Evolutionary conservation across 2,797 vertebrate species (phyloP), one percentile per base, ranked within the genome.

Genomic region (Harpagifer antarcticus): DNA sequence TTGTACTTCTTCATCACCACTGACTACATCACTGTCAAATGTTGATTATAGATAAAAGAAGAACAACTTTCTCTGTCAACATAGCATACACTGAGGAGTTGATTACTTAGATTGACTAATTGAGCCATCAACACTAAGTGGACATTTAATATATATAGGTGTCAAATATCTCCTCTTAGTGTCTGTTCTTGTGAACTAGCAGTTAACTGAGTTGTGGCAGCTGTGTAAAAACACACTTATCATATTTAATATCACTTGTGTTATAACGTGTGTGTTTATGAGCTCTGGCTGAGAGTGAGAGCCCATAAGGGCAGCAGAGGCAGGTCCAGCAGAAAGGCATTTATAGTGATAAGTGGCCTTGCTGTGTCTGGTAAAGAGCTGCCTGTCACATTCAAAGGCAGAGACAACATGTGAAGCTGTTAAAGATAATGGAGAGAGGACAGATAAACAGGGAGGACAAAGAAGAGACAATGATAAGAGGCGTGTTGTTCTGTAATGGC

Each of bases 321-420:
- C 60, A 54, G 13, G 37, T 76, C 42, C 65, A 57, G 59, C 64
- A 77, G 60, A 71, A 37, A 84, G 74, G 61, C 74, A 72, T 81
- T 70, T 52, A 48, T 47, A n/a, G 43, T 67, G 87, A 90, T 86
- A 86, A 71, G 31, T 55, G 56, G 58, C 79, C 63, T 68, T 27
- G 45, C 64, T 78, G 76, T 49, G 45, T 71, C 73, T 66, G 90
- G 87, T 90, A 86, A 86, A 69, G 64, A 73, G 76, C 53, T 62
- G 1, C 33, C 33, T 37, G 82, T 76, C 64, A 53, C 43, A 20
- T 16, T 53, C 44, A 72, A 59, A 57, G 59, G 59, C 59, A 45
- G 72, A 63, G 43, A 44, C 61, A 31, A 20, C 57, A 50, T 43
- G 48, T 59, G n/a, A 33, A 33, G 68, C 53, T 68, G 48, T 71